Conservation (phyloP, 2,888 invertebrate species). For the Nomada flava region DNA sequence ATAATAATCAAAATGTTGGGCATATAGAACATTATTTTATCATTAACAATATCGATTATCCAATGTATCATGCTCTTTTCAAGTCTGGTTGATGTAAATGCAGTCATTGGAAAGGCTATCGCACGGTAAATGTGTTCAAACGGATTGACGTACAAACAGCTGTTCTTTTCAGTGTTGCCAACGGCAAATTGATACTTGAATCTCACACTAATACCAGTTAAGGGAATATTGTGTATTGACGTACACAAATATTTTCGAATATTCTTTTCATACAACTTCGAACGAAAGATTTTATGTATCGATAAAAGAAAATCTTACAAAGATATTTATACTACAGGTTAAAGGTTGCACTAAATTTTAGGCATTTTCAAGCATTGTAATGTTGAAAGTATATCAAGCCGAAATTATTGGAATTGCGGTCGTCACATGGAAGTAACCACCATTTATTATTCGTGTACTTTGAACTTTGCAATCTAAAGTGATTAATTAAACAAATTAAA, state of each 20-base stretch:
- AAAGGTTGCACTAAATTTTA: too few species aligned
- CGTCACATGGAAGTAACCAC: constrained; percentile 1
- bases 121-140: constrained; percentile 55
- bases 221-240: not conserved
- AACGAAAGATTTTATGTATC: not conserved
- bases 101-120: constrained; percentile 61
- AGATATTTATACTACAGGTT: not conserved
- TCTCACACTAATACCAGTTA: not conserved
- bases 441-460: constrained; percentile 34
- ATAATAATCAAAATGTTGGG: not conserved
- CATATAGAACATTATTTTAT: constrained; percentile 4
- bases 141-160: constrained; percentile 60
- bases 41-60: constrained; percentile 1
- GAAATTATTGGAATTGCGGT: constrained; percentile 13
- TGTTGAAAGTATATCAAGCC: too few species aligned
- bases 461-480: constrained; percentile 40
- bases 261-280: not conserved
- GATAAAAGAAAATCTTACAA: not conserved
- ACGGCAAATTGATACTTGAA: constrained; percentile 23
- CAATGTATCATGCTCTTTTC: constrained; percentile 1
- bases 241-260: not conserved
- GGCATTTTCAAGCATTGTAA: too few species aligned
- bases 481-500: constrained; percentile 35
- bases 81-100: constrained; percentile 22
- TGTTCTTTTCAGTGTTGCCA: constrained; percentile 62